Base-by-base conservation (phyloP, 2,797 vertebrate genomes). In the Bovichtus diacanthus region DNA sequence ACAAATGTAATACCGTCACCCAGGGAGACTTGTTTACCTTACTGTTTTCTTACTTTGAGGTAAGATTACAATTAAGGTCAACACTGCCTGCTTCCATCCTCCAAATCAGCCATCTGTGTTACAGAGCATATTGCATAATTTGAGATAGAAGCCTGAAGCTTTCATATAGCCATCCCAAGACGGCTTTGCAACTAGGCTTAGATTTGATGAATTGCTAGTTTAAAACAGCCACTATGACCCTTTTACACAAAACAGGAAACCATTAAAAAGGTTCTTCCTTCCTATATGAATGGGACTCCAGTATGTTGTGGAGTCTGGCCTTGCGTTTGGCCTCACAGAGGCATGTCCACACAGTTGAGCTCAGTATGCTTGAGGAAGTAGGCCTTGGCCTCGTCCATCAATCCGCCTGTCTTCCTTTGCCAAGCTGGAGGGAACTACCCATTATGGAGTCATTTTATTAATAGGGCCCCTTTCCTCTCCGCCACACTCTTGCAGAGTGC, bases 381-480 rank as follows among this genome's bases (percentile, higher is more conserved):
- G 87, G 88, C 90, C 88, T 92, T 83, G 87, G 87, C 89, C 90
- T 92, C 85, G 78, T 90, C 93, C 92, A 93, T 94, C 92, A 93
- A 93, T 93, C 89, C 66, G 84, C 87, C 85, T 84, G 90, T 92
- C 91, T 90, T 93, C 90, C 84, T 89, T 87, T 92, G 88, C 90
- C 92, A 86, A 90, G 90, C 92, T 92, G 88, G 88, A 92, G 90
- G 92, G 89, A 88, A 90, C 89, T 91, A 90, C 88, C 92, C 92
- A 94, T 94, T 94, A 93, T 88, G 77, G 91, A 90, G 74, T 94
- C 91, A 91, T 93, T 94, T 94, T 93, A 93, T 95, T 95, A 94
- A 94, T 93, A 94, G 90, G 87, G 63, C 89, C 89, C 93, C 90
- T 92, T 92, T 90, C 90, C 90, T 89, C 90, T 92, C 88, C 63